A percentile compares a stretch with the other conserved stretches of the same genome.
Evolutionary conservation across 2,888 invertebrate genomes (phyloP).

Genomic region (Idaea straminata): DNA sequence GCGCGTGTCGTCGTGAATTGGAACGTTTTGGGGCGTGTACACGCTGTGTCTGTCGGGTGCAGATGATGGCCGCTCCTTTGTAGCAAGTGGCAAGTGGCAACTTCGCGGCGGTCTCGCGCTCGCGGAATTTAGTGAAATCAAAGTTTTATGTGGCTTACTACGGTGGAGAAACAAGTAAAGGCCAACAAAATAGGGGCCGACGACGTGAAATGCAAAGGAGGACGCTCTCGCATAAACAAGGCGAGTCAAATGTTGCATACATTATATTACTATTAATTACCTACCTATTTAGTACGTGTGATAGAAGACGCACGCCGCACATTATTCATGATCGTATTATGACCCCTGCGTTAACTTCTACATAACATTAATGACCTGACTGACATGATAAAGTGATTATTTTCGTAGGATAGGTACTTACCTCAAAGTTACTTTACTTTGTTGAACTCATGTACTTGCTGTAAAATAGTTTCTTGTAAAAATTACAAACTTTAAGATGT

Average conservation of each 20-base stretch:
- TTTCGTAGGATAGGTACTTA: constrained; percentile 6
- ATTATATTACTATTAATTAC: constrained; percentile 30
- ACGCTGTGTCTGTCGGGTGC: constrained; percentile 31
- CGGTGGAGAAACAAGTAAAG: constrained; percentile 50
- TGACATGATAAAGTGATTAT: constrained; percentile 48
- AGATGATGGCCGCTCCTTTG: constrained; percentile 61
- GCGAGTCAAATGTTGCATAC: constrained; percentile 59
- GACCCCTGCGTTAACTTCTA: constrained; percentile 52
- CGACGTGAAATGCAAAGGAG: constrained; percentile 78
- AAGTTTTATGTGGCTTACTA: constrained; percentile 50
- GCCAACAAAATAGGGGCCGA: constrained; percentile 52
- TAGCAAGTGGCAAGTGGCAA: constrained; percentile 47
- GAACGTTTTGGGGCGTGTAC: constrained; percentile 53
- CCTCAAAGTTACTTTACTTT: constrained; percentile 4
- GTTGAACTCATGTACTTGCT: not conserved
- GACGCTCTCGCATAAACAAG: constrained; percentile 73
- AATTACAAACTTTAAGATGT: not conserved
- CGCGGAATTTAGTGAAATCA: constrained; percentile 42
- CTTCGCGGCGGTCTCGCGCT: constrained; percentile 61
- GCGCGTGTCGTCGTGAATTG: constrained; percentile 22
- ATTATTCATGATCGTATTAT: constrained; percentile 40
- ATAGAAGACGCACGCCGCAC: constrained; percentile 54
- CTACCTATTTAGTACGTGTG: not conserved
- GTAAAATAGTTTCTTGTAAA: not conserved
- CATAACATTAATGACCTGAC: constrained; percentile 39